These are phyloP conservation scores for Pemphigus obesinymphae DNA, from an alignment of 1,140 invertebrate genomes.

Conservation along the genomic window DNA sequence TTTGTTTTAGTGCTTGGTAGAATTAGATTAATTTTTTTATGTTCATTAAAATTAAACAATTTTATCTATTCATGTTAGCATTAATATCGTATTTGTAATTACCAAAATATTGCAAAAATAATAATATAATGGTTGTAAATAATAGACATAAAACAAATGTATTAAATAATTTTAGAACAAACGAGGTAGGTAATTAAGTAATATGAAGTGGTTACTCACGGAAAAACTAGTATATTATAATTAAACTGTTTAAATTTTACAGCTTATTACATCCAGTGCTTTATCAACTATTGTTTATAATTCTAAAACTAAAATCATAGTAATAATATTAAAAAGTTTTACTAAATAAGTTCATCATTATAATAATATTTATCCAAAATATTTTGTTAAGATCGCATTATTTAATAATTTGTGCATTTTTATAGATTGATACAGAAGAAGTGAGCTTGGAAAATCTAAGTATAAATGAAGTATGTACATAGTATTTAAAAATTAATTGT, in stretches of 20 bases:
- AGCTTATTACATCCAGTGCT: background rate
- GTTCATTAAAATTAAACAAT: background rate
- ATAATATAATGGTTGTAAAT: constrained; percentile 15
- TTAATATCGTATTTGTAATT: background rate
- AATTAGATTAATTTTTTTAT: background rate
- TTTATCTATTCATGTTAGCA: background rate
- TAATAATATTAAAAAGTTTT: background rate
- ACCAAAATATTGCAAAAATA: background rate
- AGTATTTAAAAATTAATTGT: background rate
- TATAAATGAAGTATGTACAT: constrained; percentile 6
- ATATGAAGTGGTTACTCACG: no score
- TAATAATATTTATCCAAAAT: background rate
- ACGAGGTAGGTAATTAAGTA: background rate
- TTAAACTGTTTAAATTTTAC: background rate
- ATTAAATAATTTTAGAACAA: constrained; percentile 1
- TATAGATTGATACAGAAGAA: constrained; percentile 4
- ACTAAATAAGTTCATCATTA: background rate
- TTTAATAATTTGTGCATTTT: background rate
- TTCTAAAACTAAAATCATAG: no score
- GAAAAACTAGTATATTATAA: background rate
- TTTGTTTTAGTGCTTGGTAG: background rate
- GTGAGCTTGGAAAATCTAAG: background rate
- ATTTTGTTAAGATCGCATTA: background rate
- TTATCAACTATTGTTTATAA: background rate
- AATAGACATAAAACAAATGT: constrained; percentile 11